A percentile compares a stretch with the other conserved stretches of the same genome.
Evolutionary conservation across 2,888 invertebrate genomes (phyloP).

Genomic region (Limnephilus lunatus): DNA sequence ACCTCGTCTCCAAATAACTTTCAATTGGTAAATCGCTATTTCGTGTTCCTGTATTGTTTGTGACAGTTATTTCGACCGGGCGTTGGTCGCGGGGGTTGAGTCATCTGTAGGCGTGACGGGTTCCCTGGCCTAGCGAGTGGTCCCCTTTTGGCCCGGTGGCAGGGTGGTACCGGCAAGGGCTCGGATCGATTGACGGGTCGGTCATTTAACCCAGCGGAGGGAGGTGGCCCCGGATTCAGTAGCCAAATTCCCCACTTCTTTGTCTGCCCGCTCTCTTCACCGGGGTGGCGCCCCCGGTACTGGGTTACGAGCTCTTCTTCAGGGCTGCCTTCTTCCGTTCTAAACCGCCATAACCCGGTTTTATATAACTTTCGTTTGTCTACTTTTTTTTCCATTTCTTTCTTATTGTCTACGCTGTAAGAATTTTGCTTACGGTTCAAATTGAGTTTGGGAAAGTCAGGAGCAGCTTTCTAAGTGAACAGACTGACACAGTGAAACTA

Average conservation of each 20-base stretch:
- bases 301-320: conserved; percentile 14
- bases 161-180: not conserved
- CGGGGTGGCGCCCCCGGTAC: conserved; percentile 12
- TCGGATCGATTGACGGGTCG: conserved; percentile 38
- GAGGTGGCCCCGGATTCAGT: conserved; percentile 19
- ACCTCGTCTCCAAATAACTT: not conserved
- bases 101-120: not conserved
- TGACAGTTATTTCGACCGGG: not conserved
- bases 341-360: not conserved
- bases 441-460: not conserved
- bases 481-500: not conserved
- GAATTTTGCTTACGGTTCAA: not conserved
- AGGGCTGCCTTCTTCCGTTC: not conserved
- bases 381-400: not conserved
- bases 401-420: not conserved
- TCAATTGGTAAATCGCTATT: conserved; percentile 24
- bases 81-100: not conserved
- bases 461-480: not conserved
- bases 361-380: not conserved
- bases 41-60: conserved; percentile 2
- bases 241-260: conserved; percentile 52
- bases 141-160: conserved; percentile 6
- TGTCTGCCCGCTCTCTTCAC: conserved; percentile 25
- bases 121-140: not conserved
- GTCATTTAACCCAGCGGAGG: conserved; percentile 43